Evolutionary conservation across 2,113 vertebrate species (phyloP).

Genomic region (Malurus cyaneus): DNA sequence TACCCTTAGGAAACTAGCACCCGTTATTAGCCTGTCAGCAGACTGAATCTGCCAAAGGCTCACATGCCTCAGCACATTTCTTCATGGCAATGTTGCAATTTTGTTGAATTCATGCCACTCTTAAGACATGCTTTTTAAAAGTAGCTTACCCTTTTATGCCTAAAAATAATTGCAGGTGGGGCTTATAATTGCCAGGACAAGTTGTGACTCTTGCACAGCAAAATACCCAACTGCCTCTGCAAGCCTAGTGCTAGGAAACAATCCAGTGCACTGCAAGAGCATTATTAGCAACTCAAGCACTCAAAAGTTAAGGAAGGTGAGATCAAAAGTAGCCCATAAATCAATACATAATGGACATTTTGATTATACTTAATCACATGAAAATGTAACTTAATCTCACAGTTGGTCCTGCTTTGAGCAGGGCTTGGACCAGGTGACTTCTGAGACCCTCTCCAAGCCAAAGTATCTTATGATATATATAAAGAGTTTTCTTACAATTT

Average conservation of each 20-base stretch:
- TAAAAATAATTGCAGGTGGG: constrained; percentile 61
- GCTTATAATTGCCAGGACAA: constrained; percentile 43
- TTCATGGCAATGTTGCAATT: constrained; percentile 38
- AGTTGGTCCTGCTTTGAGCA: background rate
- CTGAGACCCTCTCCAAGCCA: background rate
- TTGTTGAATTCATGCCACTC: background rate
- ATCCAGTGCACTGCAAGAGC: background rate
- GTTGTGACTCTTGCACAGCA: constrained; percentile 18
- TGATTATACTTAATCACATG: background rate
- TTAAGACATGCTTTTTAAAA: constrained; percentile 30
- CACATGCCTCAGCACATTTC: constrained; percentile 53
- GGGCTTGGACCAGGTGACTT: background rate
- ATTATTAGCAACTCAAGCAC: background rate
- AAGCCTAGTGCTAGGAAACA: background rate
- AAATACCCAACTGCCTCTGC: background rate
- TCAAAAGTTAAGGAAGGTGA: background rate
- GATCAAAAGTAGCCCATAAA: background rate
- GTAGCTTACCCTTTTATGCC: constrained; percentile 24
- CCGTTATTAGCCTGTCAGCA: constrained; percentile 47
- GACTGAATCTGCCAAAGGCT: background rate
- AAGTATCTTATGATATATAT: background rate
- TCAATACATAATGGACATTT: background rate
- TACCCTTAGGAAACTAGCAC: constrained; percentile 7
- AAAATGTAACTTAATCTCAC: background rate
- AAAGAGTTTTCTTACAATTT: background rate